A percentile compares a stretch with the other conserved stretches of the same genome.
Evolutionary conservation across 2,797 vertebrate genomes (phyloP).

Genomic region (Lepus townsendii): DNA sequence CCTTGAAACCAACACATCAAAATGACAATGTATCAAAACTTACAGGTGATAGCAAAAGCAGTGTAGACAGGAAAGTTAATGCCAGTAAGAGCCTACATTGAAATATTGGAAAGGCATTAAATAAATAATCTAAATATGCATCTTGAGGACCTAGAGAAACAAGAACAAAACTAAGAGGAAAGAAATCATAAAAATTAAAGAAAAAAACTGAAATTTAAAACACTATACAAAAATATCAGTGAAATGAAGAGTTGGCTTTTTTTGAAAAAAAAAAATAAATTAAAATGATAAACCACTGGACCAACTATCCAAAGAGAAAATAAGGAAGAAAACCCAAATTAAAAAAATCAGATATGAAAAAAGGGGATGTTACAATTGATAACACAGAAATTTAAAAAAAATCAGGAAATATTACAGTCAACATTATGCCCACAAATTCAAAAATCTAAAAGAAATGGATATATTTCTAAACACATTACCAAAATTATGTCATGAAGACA

Average conservation of each 20-base stretch:
- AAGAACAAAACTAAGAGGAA: neutral
- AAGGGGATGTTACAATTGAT: neutral
- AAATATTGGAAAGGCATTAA: neutral
- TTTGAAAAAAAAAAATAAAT: neutral
- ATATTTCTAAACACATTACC: neutral
- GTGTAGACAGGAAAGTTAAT: neutral
- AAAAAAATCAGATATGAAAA: neutral
- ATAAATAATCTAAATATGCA: neutral
- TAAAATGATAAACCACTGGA: neutral
- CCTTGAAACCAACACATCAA: neutral
- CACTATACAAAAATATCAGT: neutral
- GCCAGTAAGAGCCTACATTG: neutral
- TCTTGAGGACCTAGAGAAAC: neutral
- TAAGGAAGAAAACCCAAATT: neutral
- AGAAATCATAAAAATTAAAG: neutral
- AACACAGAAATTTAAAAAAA: neutral
- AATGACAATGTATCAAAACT: neutral
- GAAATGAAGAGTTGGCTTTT: neutral
- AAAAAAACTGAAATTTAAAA: neutral
- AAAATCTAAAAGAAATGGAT: neutral
- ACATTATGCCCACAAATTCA: neutral
- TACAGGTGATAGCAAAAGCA: neutral
- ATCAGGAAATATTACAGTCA: neutral
- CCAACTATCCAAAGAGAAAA: neutral
- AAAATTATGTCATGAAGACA: neutral